phyloP scores from a whole-genome alignment of 2,113 vertebrate genomes.

The Myrmophylax atrothorax region DNA sequence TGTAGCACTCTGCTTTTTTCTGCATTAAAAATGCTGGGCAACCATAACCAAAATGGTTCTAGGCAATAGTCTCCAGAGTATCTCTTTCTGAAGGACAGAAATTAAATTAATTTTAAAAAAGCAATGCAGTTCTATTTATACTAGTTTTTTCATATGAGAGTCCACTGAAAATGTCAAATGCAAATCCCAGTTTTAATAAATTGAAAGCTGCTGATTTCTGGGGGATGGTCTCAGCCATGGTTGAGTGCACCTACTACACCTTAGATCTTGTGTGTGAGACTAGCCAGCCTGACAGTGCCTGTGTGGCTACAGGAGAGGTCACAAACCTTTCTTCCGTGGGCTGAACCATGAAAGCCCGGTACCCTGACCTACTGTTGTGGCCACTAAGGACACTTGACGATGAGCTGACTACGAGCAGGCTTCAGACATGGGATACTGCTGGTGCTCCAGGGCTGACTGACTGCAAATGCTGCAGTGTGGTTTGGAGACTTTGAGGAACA shows the following conservation, averaged over 20 bases:
- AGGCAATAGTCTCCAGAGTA: not conserved
- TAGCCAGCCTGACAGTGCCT: not conserved
- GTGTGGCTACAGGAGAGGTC: not conserved
- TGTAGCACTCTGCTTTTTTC: not conserved
- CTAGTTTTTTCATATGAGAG: not conserved
- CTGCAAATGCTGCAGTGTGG: not conserved
- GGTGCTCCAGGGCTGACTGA: not conserved
- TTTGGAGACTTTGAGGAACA: not conserved
- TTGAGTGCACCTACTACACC: not conserved
- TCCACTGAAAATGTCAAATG: not conserved
- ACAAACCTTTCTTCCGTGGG: not conserved
- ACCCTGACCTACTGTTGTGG: not conserved
- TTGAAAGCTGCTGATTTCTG: not conserved
- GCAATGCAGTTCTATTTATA: rapidly evolving
- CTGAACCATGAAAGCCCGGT: not conserved
- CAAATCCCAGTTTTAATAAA: not conserved
- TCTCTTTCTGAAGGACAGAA: not conserved
- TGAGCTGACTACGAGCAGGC: not conserved
- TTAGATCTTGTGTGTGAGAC: not conserved
- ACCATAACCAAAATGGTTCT: not conserved
- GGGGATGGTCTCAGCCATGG: not conserved
- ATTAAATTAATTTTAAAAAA: not conserved
- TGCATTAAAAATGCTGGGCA: not conserved
- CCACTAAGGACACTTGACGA: not conserved
- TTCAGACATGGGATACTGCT: not conserved